phyloP scores from a whole-genome alignment of 30 jellyfish, hydroid and myxozoan genomes.

The Aurelia aurita complex sp. Pacific region DNA sequence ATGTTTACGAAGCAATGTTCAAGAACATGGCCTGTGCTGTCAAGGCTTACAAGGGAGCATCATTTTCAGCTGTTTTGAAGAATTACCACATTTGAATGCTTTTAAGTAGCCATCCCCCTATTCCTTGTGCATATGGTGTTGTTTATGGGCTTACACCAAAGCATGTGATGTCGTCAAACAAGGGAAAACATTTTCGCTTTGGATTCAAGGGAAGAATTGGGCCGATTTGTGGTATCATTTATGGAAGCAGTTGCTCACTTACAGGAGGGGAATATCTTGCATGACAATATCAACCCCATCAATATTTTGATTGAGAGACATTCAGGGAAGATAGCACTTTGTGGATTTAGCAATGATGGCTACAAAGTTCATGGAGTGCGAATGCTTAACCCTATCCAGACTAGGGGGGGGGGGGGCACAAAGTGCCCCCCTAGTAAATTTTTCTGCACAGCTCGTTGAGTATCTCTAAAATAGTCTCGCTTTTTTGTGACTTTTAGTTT shows the following conservation, averaged over 20 bases:
- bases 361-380: constrained; percentile 8
- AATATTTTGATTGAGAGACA: not conserved
- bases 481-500: too few relatives aligned
- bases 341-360: constrained; percentile 2
- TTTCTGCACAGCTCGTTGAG: too few relatives aligned
- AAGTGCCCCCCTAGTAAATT: too few relatives aligned
- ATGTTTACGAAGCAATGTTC: not conserved
- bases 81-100: not conserved
- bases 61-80: constrained; percentile 14
- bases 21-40: constrained; percentile 8
- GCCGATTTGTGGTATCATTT: constrained; percentile 3
- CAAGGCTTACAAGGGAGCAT: constrained; percentile 9
- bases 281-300: not conserved
- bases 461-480: too few relatives aligned
- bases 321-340: constrained; percentile 10
- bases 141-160: too few relatives aligned
- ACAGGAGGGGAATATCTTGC: not conserved
- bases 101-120: too few relatives aligned
- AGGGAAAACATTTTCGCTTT: not conserved
- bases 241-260: constrained; percentile 7
- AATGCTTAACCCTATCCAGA: constrained; percentile 7
- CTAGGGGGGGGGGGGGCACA: too few relatives aligned
- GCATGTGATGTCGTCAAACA: not conserved
- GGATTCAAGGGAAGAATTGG: constrained; percentile 5
- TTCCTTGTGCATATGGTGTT: too few relatives aligned